A percentile compares a stretch with the other conserved stretches of the same genome.
These are phyloP conservation scores for Acipenser oxyrinchus DNA, from an alignment of 2,797 vertebrate genomes.

Conservation along the genomic window DNA sequence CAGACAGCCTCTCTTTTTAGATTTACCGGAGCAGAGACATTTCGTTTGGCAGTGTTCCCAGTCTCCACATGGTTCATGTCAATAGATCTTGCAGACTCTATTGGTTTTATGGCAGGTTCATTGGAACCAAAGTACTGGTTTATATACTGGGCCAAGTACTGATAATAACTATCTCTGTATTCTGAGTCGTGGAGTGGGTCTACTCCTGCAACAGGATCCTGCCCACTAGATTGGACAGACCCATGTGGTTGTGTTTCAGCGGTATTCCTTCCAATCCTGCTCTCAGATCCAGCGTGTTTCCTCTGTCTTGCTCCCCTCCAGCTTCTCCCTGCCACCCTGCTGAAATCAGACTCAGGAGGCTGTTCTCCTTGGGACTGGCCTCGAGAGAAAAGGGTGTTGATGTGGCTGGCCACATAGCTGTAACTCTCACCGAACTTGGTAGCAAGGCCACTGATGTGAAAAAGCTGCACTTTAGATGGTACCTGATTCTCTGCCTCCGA, in stretches of 20 bases:
- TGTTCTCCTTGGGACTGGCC: slow-evolving; percentile 15
- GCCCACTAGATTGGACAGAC: slow-evolving; percentile 12
- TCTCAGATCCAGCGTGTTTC: slow-evolving; percentile 5
- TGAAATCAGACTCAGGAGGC: slow-evolving; percentile 1
- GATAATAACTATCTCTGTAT: slow-evolving; percentile 47
- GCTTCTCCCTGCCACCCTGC: slow-evolving; percentile 6
- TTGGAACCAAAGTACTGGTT: slow-evolving; percentile 57
- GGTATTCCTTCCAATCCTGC: too few species aligned
- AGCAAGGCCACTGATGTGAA: slow-evolving; percentile 51
- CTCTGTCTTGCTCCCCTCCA: slow-evolving; percentile 20
- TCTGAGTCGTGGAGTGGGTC: neutral
- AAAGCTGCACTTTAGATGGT: slow-evolving; percentile 38
- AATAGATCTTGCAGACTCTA: too few species aligned
- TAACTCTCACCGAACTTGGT: slow-evolving; percentile 57
- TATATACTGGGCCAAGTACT: slow-evolving; percentile 45
- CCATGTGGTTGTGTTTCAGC: too few species aligned
- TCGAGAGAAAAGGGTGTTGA: slow-evolving; percentile 47
- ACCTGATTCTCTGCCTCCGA: slow-evolving; percentile 11
- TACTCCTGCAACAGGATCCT: slow-evolving; percentile 19
- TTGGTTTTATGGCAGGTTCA: slow-evolving; percentile 22
- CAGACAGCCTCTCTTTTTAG: neutral
- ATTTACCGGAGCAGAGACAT: neutral
- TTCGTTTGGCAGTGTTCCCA: too few species aligned
- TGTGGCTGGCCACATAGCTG: slow-evolving; percentile 49
- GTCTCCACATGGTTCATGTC: too few species aligned